These are phyloP conservation scores for Pantala flavescens DNA, from an alignment of 1,140 invertebrate genomes.

Conservation along the genomic window DNA sequence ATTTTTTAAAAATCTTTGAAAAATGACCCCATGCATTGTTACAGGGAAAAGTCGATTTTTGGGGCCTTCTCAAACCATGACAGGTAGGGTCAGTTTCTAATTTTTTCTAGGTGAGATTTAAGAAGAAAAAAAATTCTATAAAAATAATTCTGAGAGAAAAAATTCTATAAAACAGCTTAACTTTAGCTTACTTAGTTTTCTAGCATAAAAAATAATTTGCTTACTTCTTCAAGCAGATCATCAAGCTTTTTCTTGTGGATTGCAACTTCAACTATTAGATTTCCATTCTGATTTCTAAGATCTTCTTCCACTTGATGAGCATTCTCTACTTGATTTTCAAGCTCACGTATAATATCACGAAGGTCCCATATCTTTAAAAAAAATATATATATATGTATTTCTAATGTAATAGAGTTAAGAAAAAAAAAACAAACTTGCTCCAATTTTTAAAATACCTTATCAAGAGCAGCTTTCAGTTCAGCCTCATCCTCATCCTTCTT, in stretches of 20 bases:
- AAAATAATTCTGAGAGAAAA: too few species aligned
- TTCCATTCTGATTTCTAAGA: conserved; percentile 31
- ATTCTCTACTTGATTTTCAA: conserved; percentile 57
- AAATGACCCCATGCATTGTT: too few species aligned
- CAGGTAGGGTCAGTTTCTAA: too few species aligned
- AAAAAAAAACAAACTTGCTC: background rate
- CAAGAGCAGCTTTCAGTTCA: conserved; percentile 55
- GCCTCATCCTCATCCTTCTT: conserved; percentile 47
- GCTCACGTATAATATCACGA: conserved; percentile 60
- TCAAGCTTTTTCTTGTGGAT: conserved; percentile 38
- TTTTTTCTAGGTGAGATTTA: too few species aligned
- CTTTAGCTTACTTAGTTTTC: too few species aligned
- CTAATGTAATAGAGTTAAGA: background rate
- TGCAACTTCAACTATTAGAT: conserved; percentile 15
- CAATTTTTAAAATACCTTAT: conserved; percentile 39
- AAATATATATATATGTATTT: background rate
- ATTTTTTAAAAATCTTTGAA: too few species aligned
- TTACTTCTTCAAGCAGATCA: conserved; percentile 28
- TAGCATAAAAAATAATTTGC: background rate
- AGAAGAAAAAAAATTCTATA: too few species aligned
- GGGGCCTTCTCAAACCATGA: too few species aligned
- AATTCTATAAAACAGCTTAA: too few species aligned
- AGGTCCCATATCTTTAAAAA: conserved; percentile 44
- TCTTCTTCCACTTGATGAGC: conserved; percentile 31
- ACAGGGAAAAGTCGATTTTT: too few species aligned